These are phyloP conservation scores for Hymenopus coronatus DNA, from an alignment of 2,888 invertebrate genomes.

Conservation along the genomic window DNA sequence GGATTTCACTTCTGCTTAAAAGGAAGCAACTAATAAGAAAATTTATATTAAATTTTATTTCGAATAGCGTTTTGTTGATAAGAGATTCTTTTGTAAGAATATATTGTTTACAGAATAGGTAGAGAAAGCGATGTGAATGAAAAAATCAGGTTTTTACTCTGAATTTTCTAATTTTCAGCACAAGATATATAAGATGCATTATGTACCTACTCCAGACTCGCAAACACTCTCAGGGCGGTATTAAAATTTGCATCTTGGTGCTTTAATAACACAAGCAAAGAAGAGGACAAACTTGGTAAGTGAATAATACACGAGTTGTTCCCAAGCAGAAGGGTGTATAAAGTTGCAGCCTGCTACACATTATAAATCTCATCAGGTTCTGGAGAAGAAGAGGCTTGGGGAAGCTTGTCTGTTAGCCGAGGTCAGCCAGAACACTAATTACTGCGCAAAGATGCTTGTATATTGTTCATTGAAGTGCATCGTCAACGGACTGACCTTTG, in stretches of 20 bases:
- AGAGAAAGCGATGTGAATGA: no score
- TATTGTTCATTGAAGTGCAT: not conserved
- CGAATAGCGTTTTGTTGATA: no score
- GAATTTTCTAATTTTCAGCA: no score
- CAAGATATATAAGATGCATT: no score
- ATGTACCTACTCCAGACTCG: no score
- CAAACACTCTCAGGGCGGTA: not conserved
- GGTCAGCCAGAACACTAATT: not conserved
- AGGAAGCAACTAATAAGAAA: no score
- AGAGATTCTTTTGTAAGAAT: no score
- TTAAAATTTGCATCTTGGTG: not conserved
- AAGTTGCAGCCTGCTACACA: not conserved
- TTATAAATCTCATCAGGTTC: no score
- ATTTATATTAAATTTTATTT: no score
- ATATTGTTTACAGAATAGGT: no score
- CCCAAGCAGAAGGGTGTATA: not conserved
- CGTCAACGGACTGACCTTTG: not conserved
- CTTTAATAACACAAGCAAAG: not conserved
- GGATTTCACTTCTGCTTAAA: no score
- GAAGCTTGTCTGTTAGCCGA: not conserved
- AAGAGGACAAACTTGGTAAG: not conserved
- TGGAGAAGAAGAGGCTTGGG: not conserved
- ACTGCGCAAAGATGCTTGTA: not conserved
- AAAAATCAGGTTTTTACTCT: no score
- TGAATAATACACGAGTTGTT: not conserved